These are phyloP conservation scores for Leptatherina wallacei DNA, from an alignment of 2,797 vertebrate species.

Conservation along the genomic window DNA sequence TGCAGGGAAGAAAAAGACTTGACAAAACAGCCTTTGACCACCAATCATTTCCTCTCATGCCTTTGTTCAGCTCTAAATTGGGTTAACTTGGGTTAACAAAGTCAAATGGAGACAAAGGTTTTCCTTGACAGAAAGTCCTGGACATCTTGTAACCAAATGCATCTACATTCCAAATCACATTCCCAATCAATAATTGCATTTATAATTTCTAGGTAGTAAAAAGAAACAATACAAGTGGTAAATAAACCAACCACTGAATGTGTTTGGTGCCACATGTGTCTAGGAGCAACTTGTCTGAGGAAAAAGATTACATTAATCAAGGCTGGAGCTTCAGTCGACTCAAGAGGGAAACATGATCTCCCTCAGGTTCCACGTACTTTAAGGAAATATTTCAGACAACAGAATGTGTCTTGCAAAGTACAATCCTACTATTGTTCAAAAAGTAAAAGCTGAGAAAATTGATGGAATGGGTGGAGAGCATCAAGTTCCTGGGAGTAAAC, in stretches of 20 bases:
- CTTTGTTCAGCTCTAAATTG: slow-evolving; percentile 36
- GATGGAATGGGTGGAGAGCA: not conserved
- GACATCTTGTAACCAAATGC: slow-evolving; percentile 6
- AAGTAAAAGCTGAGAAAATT: not conserved
- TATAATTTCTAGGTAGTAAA: slow-evolving; percentile 2
- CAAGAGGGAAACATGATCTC: not conserved
- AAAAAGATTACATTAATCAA: not conserved
- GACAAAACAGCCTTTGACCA: slow-evolving; percentile 29
- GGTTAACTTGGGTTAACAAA: slow-evolving; percentile 37
- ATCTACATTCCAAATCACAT: not conserved
- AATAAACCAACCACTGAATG: not conserved
- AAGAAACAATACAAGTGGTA: not conserved
- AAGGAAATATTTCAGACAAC: not conserved
- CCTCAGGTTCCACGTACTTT: not conserved
- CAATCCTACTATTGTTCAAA: not conserved
- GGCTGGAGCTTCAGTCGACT: not conserved
- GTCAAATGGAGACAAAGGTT: slow-evolving; percentile 2
- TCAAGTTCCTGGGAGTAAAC: not conserved
- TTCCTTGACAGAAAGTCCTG: not conserved
- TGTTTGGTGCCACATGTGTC: slow-evolving; percentile 1
- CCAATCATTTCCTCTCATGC: slow-evolving; percentile 8
- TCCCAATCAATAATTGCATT: slow-evolving; percentile 9
- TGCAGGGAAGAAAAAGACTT: not conserved
- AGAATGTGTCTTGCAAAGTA: not conserved
- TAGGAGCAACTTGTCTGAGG: not conserved